Evolutionary conservation across 2,888 invertebrate genomes (phyloP), one percentile per base, ranked within the genome.

Genomic region (Plagiodera versicolora): DNA sequence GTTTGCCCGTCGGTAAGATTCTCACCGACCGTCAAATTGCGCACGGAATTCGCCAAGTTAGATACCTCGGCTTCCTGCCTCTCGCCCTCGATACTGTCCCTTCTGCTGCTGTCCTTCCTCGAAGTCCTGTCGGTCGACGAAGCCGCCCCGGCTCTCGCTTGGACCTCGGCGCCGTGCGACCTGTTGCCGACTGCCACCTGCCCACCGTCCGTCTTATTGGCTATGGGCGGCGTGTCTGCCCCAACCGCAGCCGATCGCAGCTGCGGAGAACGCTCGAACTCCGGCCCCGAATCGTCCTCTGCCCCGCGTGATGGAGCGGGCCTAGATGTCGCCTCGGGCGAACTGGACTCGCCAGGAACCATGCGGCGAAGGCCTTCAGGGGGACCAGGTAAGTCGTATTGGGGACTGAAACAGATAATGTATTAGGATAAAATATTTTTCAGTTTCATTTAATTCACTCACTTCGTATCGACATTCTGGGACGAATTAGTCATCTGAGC

Each of bases 321-420:
- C 16, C 70, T 69, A 18, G 68, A 11, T 1, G 69, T 66, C 3
- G 71, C 69, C 66, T 79, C 77, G 1, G 78, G 78, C 4, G 83
- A 83, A 70, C 85, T 85, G 0, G 85, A 83, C 73, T 86, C 86
- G 0, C 87, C 87, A 0, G 86, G 86, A 11, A 87, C 83, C 86
- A 87, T 85, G 53, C 87, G 81, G 58, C 83, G 85, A 11, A 86
- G 75, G 1, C 85, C 86, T 44, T 83, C 80, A 0, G 85, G 85
- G 28, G 84, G 80, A 52, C 76, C 77, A 20, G 61, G 64, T 0
- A 68, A 39, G 39, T 70, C 71, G 52, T 66, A 72, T 14, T 60
- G 61, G 24, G 61, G 39, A 1, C 39, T 39, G 17, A 20, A 53
- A 45, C 35, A 54, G 11, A n/a, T n/a, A n/a, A n/a, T n/a, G n/a